Evolutionary conservation across 2,888 invertebrate species (phyloP).

Genomic region (Dioctria rufipes): DNA sequence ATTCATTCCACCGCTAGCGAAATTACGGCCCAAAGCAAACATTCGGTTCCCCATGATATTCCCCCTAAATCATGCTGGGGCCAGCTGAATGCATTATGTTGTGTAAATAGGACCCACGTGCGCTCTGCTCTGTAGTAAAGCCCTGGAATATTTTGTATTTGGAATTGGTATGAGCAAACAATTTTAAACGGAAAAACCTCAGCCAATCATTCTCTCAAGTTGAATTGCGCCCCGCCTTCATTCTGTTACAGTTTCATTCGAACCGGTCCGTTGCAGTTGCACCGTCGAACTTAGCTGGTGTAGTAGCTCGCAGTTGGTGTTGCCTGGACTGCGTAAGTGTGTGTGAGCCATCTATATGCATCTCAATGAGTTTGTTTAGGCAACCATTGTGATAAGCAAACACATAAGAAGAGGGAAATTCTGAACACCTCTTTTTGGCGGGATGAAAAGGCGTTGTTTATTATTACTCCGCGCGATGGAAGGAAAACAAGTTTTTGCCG

Average conservation of each 20-base stretch:
- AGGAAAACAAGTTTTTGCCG: neutral
- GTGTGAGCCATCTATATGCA: neutral
- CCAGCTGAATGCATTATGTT: neutral
- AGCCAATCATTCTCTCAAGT: constrained; percentile 6
- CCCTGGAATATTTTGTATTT: neutral
- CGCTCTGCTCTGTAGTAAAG: constrained; percentile 16
- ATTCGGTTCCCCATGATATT: neutral
- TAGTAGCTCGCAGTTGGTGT: too few species aligned
- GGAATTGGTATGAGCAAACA: constrained; percentile 22
- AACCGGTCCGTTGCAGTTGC: neutral
- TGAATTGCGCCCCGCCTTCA: constrained; percentile 12
- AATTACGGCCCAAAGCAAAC: neutral
- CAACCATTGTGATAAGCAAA: constrained; percentile 40
- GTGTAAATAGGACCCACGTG: constrained; percentile 37
- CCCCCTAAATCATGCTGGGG: neutral
- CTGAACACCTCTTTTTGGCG: constrained; percentile 11
- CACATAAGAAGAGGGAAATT: neutral
- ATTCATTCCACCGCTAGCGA: neutral
- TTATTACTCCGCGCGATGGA: neutral
- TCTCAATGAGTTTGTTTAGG: constrained; percentile 37
- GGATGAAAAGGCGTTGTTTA: constrained; percentile 24
- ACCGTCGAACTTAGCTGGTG: too few species aligned
- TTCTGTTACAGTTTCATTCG: neutral
- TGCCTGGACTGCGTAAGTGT: neutral
- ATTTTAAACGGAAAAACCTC: neutral